Base-by-base conservation (phyloP, 1,140 invertebrate species). In the Mesaphorura yosii region DNA sequence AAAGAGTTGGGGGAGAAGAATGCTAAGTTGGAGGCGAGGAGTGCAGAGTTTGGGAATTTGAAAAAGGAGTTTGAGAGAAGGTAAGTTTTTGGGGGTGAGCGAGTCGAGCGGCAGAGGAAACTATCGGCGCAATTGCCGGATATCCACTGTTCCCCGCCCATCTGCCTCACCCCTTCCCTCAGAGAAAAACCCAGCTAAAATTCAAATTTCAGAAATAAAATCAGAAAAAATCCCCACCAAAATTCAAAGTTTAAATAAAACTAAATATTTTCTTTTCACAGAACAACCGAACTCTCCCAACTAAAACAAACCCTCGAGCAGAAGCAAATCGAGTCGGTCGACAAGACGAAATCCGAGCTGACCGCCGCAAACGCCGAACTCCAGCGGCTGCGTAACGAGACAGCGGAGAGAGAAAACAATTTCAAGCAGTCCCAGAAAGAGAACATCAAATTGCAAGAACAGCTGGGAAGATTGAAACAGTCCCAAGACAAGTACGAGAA, bases 401-500 rank as follows among this genome's bases (percentile, higher is more conserved):
- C 57, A 12, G 59, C 57, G n/a, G 60, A 53, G 44, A 49, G 51
- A 46, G 31, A 19, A 20, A 29, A 38, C 1, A 51, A 58, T 37
- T 17, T 57, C 37, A 44, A 47, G 19, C 47, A 1, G 55, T 53
- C 31, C 48, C 46, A 20, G 3, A 57, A 51, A 45, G 42, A 46
- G 4, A 40, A 50, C 27, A 37, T 41, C 38, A 46, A 59, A 59
- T 25, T 59, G 1, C 34, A 51, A 27, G 61, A 63, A 29, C 51
- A 59, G 29, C 38, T 63, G 14, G 61, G 59, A 22, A 53, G 55
- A 62, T 76, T 79, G 14, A 83, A 84, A 37, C 80, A 83, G 60
- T 82, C 84, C 65, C 76, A 81, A 39, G 84, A 87, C 48, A 84
- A 85, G 46, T 77, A 86, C 49, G 84, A 88, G 67, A 87, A 86